Conservation (phyloP, 2,888 invertebrate genomes). For the Diabrotica balteata region DNA sequence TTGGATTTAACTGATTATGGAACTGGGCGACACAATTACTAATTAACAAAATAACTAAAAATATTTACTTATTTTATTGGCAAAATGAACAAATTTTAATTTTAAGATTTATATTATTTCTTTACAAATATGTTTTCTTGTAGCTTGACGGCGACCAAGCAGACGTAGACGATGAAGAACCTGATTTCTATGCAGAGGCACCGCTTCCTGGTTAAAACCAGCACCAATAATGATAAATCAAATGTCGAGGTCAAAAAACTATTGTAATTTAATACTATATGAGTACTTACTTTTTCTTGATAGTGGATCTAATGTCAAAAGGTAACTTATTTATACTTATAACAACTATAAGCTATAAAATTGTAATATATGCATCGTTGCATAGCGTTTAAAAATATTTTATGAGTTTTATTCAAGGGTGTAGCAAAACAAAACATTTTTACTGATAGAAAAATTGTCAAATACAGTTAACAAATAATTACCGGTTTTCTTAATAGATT, state of each 20-base stretch:
- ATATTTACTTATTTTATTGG: background rate
- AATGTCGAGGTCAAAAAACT: slow-evolving; percentile 20
- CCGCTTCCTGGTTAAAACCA: slow-evolving; percentile 75
- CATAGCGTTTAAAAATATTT: background rate
- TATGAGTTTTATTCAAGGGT: background rate
- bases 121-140: background rate
- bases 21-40: no score
- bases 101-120: background rate
- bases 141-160: slow-evolving; percentile 88
- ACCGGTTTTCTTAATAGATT: background rate
- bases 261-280: slow-evolving; percentile 6
- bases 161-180: slow-evolving; percentile 83
- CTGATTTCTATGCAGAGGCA: slow-evolving; percentile 93
- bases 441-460: background rate
- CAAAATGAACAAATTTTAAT: background rate
- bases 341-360: background rate
- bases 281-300: slow-evolving; percentile 13
- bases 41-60: no score
- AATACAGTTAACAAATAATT: background rate
- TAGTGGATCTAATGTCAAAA: slow-evolving; percentile 14
- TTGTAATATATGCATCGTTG: background rate
- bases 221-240: slow-evolving; percentile 9
- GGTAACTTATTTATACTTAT: slow-evolving; percentile 4
- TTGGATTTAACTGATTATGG: no score
- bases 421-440: background rate